Conservation (phyloP, 2,113 vertebrate genomes). For the Xiphophorus maculatus region DNA sequence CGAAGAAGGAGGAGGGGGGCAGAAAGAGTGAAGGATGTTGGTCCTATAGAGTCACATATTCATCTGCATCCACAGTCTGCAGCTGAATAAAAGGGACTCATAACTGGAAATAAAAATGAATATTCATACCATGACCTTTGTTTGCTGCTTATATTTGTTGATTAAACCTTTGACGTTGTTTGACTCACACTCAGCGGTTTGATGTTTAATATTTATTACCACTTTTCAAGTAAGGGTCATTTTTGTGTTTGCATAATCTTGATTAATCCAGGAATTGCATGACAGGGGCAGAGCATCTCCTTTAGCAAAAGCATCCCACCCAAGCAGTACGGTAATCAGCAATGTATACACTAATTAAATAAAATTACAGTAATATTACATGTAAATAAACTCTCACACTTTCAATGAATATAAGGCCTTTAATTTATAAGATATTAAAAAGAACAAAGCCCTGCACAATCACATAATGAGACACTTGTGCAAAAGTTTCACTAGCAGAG, state of each 20-base stretch:
- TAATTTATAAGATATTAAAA: background rate
- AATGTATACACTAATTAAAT: no score
- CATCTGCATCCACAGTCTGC: background rate
- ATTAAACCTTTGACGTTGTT: background rate
- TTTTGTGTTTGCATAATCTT: background rate
- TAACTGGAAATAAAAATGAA: background rate
- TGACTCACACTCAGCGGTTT: background rate
- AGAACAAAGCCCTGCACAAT: background rate
- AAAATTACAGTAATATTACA: no score
- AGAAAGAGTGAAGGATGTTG: conserved; percentile 35
- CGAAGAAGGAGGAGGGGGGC: conserved; percentile 39
- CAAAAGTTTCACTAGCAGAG: no score
- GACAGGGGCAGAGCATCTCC: no score
- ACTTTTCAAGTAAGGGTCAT: background rate
- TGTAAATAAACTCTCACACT: no score
- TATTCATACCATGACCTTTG: background rate
- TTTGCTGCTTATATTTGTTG: background rate
- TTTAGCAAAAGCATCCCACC: no score
- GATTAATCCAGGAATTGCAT: no score
- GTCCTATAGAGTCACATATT: conserved; percentile 9
- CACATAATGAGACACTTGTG: background rate
- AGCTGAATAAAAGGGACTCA: background rate
- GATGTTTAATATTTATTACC: background rate
- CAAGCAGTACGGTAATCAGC: no score
- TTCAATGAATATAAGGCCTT: background rate